Conservation (phyloP, 2,888 invertebrate genomes). For the Hyposoter didymator region DNA sequence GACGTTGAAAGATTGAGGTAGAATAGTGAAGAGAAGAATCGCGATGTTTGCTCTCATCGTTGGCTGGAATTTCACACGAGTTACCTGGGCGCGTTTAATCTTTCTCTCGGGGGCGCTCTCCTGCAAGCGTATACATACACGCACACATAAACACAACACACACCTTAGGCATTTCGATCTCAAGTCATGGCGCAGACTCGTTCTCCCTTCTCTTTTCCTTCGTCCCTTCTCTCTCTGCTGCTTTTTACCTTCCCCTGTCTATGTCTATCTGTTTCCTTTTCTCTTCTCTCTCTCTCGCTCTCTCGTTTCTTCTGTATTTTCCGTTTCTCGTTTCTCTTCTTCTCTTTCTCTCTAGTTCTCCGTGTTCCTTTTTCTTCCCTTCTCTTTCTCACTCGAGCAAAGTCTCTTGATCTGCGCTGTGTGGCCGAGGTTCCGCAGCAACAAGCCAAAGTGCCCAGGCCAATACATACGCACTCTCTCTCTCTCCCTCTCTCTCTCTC, state of each 20-base stretch:
- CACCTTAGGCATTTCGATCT: constrained; percentile 75
- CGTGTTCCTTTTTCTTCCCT: constrained; percentile 27
- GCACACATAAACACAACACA: constrained; percentile 5
- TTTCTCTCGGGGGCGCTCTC: constrained; percentile 57
- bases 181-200: constrained; percentile 79
- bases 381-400: constrained; percentile 37
- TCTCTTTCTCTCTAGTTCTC: constrained; percentile 34
- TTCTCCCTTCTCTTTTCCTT: constrained; percentile 75
- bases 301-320: constrained; percentile 13
- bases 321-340: constrained; percentile 19
- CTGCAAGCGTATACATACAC: constrained; percentile 35
- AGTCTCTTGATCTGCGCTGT: constrained; percentile 48
- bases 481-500: constrained; percentile 1
- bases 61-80: constrained; percentile 68
- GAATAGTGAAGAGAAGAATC: constrained; percentile 17
- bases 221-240: constrained; percentile 35
- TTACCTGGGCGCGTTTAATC: constrained; percentile 69
- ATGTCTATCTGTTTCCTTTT: constrained; percentile 4
- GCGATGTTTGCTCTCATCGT: constrained; percentile 54
- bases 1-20: not conserved
- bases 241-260: constrained; percentile 36
- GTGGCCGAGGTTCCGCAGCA: constrained; percentile 46
- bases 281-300: constrained; percentile 13
- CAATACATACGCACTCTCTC: constrained; percentile 19
- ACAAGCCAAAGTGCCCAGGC: constrained; percentile 40